Evolutionary conservation across 2,113 vertebrate species (phyloP).

Genomic region (Shinisaurus crocodilurus): DNA sequence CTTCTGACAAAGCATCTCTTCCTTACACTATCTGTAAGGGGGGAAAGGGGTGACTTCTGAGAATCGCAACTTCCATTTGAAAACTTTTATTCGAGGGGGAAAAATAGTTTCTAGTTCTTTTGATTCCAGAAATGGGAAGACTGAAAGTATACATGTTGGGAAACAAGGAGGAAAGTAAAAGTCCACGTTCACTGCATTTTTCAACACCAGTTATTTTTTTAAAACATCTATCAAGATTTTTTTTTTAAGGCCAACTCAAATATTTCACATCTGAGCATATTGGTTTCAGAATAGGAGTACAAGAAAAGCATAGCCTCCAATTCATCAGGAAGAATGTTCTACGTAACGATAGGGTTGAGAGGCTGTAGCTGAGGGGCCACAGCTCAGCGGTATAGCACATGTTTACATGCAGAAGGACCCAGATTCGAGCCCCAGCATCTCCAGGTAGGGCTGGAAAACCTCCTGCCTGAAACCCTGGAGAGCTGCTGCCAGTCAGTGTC

Average conservation of each 20-base stretch:
- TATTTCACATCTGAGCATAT: background rate
- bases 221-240: too few species aligned
- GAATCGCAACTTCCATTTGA: background rate
- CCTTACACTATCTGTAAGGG: background rate
- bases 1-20: background rate
- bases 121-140: background rate
- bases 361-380: too few species aligned
- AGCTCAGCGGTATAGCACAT: too few species aligned
- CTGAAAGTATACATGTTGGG: too few species aligned
- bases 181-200: background rate
- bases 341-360: background rate
- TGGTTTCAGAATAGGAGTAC: background rate
- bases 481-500: too few species aligned
- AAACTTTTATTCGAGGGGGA: too few species aligned
- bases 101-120: background rate
- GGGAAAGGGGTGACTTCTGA: background rate
- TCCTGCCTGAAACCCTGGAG: too few species aligned
- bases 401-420: too few species aligned
- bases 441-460: too few species aligned
- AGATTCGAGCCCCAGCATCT: too few species aligned
- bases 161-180: background rate
- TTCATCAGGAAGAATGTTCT: background rate
- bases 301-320: background rate
- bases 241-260: background rate
- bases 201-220: background rate